phyloP scores from a whole-genome alignment of 2,797 vertebrate species.

The Salmo trutta region DNA sequence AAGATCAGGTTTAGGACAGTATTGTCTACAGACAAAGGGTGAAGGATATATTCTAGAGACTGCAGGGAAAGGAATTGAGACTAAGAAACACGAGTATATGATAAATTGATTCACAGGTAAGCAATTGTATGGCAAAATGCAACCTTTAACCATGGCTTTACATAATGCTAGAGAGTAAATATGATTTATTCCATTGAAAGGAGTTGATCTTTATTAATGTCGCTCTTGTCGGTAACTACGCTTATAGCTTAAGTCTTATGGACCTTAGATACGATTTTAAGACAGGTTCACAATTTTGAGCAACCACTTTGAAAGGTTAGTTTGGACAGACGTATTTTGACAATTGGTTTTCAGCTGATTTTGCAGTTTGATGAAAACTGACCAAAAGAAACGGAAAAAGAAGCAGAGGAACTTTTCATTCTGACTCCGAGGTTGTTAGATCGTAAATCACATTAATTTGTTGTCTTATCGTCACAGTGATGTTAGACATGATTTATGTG shows the following conservation, averaged over 20 bases:
- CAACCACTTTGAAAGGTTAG: constrained; percentile 72
- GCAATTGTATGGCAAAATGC: constrained; percentile 91
- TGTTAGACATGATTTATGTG: constrained; percentile 83
- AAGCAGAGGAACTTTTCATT: constrained; percentile 78
- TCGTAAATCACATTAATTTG: constrained; percentile 90
- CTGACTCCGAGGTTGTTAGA: constrained; percentile 80
- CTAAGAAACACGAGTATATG: constrained; percentile 87
- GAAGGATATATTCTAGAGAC: constrained; percentile 92
- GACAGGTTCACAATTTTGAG: constrained; percentile 62
- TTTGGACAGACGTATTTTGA: constrained; percentile 66
- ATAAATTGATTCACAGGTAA: constrained; percentile 99
- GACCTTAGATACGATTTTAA: constrained; percentile 47
- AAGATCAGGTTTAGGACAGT: constrained; percentile 99
- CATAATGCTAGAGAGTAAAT: constrained; percentile 80
- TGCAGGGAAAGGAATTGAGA: constrained; percentile 85
- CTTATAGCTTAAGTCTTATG: constrained; percentile 51
- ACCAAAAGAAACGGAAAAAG: constrained; percentile 68
- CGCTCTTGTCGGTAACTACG: constrained; percentile 62
- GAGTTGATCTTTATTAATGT: constrained; percentile 81
- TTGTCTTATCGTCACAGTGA: constrained; percentile 82
- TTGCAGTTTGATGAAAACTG: constrained; percentile 68
- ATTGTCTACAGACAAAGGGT: constrained; percentile 97
- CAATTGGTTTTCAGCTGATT: constrained; percentile 63
- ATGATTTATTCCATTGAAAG: constrained; percentile 85
- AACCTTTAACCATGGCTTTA: constrained; percentile 89